A percentile compares a stretch with the other conserved stretches of the same genome.
Conservation (phyloP, 2,797 vertebrate genomes). For the Pachyuromys duprasi region DNA sequence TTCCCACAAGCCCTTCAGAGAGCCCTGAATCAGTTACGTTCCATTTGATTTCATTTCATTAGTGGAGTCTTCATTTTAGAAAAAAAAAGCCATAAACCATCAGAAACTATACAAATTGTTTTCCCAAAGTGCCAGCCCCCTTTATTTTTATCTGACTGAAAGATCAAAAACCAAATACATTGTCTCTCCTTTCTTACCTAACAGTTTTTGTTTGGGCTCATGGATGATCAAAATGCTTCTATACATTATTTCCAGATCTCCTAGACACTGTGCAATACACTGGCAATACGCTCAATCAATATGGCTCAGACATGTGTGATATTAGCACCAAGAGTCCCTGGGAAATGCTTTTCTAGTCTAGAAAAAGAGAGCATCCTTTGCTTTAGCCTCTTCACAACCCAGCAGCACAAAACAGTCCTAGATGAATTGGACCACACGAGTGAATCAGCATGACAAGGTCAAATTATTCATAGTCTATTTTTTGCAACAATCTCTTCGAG, state of each 20-base stretch:
- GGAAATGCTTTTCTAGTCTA: conserved; percentile 43
- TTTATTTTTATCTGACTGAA: conserved; percentile 19
- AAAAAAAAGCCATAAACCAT: neutral
- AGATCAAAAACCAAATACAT: conserved; percentile 8
- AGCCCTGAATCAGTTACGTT: neutral
- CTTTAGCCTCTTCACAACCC: neutral
- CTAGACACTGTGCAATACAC: neutral
- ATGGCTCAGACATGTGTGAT: neutral
- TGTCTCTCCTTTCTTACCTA: neutral
- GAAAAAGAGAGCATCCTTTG: conserved; percentile 51
- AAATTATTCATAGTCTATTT: conserved; percentile 72
- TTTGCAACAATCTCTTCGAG: conserved; percentile 53
- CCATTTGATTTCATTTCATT: conserved; percentile 28
- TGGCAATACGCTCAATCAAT: neutral
- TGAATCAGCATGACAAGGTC: conserved; percentile 33
- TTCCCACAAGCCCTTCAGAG: neutral
- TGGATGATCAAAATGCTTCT: neutral
- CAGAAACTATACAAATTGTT: conserved; percentile 35
- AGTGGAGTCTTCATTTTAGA: neutral
- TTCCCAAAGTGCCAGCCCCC: neutral
- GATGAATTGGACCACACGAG: neutral
- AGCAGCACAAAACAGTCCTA: neutral
- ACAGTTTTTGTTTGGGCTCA: neutral
- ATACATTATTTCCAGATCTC: neutral
- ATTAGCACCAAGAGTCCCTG: neutral